These are phyloP conservation scores for Agrilus mali DNA, from an alignment of 2,888 invertebrate genomes.

Conservation along the genomic window DNA sequence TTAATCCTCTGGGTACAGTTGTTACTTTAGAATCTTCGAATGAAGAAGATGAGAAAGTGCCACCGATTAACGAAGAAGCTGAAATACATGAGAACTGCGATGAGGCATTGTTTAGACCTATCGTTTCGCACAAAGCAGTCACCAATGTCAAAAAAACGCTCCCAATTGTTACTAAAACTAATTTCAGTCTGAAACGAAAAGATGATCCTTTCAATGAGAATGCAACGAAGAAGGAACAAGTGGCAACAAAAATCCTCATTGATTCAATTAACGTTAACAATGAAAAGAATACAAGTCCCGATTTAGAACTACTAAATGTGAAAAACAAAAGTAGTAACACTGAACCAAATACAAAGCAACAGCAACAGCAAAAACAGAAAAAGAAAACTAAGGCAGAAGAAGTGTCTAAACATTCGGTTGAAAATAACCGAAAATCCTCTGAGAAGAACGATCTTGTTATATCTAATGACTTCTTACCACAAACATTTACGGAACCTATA, in stretches of 20 bases:
- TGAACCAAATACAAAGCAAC: too few species aligned
- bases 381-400: too few species aligned
- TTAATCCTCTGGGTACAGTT: conserved; percentile 66
- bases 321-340: too few species aligned
- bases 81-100: conserved; percentile 48
- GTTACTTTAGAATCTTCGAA: conserved; percentile 39
- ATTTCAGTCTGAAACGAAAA: conserved; percentile 2
- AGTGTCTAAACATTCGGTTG: too few species aligned
- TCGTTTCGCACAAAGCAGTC: conserved; percentile 40
- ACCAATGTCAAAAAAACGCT: neutral
- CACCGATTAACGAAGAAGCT: conserved; percentile 16
- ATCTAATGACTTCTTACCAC: too few species aligned
- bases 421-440: too few species aligned
- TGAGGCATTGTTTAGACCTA: conserved; percentile 56
- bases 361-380: too few species aligned
- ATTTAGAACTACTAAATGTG: too few species aligned
- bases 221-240: too few species aligned
- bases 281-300: too few species aligned
- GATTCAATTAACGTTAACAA: neutral
- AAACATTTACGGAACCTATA: neutral
- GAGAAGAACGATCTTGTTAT: too few species aligned
- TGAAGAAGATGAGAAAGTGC: conserved; percentile 24
- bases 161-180: neutral
- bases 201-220: neutral
- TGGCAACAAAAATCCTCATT: too few species aligned